These are phyloP conservation scores for Allolobophora icterica DNA, from an alignment of 2,888 invertebrate genomes.

Conservation along the genomic window DNA sequence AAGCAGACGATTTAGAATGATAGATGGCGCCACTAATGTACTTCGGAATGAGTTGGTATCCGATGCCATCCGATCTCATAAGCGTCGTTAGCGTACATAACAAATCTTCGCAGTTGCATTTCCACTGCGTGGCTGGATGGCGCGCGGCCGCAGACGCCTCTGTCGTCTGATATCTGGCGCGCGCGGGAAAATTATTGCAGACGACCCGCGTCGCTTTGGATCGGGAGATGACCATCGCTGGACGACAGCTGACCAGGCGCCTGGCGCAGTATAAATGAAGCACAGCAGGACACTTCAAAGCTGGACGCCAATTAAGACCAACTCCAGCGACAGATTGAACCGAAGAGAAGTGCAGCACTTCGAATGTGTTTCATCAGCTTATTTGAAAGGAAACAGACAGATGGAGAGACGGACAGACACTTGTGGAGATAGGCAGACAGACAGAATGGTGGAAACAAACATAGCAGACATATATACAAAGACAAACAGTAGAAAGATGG, in stretches of 20 bases:
- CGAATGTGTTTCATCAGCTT: background rate
- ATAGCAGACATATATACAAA: too few species aligned
- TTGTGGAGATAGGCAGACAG: too few species aligned
- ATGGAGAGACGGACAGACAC: background rate
- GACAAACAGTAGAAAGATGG: too few species aligned
- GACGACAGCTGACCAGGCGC: slow-evolving; percentile 20
- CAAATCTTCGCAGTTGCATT: slow-evolving; percentile 11
- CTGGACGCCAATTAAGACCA: background rate
- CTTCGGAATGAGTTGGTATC: slow-evolving; percentile 17
- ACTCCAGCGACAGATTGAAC: slow-evolving; percentile 10
- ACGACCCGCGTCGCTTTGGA: background rate
- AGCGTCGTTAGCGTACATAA: slow-evolving; percentile 17
- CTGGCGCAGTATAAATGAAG: slow-evolving; percentile 24
- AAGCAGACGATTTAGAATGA: background rate
- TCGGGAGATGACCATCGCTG: slow-evolving; percentile 7
- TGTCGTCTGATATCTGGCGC: background rate
- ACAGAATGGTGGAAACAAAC: too few species aligned
- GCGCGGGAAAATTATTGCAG: slow-evolving; percentile 17
- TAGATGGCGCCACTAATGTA: slow-evolving; percentile 17
- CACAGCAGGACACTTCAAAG: slow-evolving; percentile 22
- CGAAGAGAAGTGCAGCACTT: background rate
- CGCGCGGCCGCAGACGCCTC: background rate
- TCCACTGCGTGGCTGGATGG: background rate
- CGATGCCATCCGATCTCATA: slow-evolving; percentile 17
- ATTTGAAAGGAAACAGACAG: background rate